A percentile compares a stretch with the other conserved stretches of the same genome.
Conservation (phyloP, 2,888 invertebrate species). For the Harpagoxenus sublaevis region DNA sequence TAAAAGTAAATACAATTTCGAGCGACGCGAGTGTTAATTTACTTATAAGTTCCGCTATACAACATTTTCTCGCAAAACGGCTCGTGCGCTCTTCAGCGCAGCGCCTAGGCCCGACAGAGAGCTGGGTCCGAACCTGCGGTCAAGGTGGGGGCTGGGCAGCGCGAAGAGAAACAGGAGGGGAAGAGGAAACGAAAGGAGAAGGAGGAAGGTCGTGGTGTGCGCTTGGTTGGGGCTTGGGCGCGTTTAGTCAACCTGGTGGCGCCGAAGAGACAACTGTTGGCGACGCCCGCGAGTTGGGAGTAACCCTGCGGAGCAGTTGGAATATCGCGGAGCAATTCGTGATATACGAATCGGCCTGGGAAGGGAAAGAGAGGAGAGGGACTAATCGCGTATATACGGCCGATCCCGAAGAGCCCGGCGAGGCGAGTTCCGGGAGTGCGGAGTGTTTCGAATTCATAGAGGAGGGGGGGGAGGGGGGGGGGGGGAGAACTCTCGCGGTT, state of each 20-base stretch:
- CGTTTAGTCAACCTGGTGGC: conserved; percentile 83
- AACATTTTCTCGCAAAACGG: background rate
- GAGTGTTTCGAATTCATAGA: conserved; percentile 17
- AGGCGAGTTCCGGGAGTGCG: background rate
- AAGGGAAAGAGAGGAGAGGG: background rate
- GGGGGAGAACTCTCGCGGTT: background rate
- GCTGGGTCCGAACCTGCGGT: conserved; percentile 52
- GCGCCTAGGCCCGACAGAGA: conserved; percentile 27
- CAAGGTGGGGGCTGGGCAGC: conserved; percentile 63
- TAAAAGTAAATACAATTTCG: background rate
- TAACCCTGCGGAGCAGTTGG: conserved; percentile 59
- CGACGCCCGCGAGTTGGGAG: conserved; percentile 54
- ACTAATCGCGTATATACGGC: too few species aligned
- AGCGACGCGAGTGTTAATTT: background rate
- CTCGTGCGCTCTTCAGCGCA: background rate
- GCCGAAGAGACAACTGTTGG: conserved; percentile 77
- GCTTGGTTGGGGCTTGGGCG: conserved; percentile 72
- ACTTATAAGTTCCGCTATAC: background rate
- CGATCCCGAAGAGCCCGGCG: too few species aligned
- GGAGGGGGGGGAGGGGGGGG: too few species aligned
- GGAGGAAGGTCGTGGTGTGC: conserved; percentile 67
- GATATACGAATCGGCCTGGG: background rate
- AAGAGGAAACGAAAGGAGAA: conserved; percentile 59
- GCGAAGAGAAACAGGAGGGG: conserved; percentile 45
- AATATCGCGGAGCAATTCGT: background rate